Conservation (phyloP, 2,797 vertebrate species). For the Tragopan temminckii region DNA sequence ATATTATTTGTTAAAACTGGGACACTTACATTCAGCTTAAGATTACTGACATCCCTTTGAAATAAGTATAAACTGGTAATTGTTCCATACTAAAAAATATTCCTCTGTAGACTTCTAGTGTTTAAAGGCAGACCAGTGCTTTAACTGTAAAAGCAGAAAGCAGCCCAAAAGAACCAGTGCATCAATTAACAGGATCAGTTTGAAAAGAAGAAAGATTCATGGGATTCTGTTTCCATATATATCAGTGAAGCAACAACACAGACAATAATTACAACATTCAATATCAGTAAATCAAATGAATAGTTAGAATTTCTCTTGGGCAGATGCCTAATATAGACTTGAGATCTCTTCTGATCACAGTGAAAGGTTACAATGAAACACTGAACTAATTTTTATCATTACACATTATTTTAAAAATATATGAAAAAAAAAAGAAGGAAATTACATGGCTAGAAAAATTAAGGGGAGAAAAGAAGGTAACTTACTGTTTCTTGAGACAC, state of each 20-base stretch:
- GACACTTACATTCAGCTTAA: background rate
- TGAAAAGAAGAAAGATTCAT: background rate
- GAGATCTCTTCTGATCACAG: background rate
- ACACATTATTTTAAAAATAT: background rate
- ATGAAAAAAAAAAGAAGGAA: background rate
- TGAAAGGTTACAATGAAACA: background rate
- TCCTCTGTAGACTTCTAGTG: background rate
- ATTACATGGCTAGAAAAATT: conserved; percentile 4
- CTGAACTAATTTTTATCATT: background rate
- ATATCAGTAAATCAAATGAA: conserved; percentile 9
- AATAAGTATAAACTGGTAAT: background rate
- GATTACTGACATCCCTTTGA: background rate
- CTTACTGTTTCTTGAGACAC: conserved; percentile 99
- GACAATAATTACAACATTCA: conserved; percentile 8
- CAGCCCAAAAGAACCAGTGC: background rate
- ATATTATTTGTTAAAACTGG: background rate
- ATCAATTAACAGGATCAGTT: background rate
- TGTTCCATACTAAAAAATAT: background rate
- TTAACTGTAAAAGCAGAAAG: background rate
- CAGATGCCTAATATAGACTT: background rate
- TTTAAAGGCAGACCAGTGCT: background rate
- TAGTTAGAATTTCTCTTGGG: background rate
- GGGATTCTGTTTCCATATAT: background rate
- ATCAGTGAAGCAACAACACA: conserved; percentile 18
- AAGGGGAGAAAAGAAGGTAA: conserved; percentile 27